phyloP scores from a whole-genome alignment of 2,888 invertebrate species.

The Nezara viridula region DNA sequence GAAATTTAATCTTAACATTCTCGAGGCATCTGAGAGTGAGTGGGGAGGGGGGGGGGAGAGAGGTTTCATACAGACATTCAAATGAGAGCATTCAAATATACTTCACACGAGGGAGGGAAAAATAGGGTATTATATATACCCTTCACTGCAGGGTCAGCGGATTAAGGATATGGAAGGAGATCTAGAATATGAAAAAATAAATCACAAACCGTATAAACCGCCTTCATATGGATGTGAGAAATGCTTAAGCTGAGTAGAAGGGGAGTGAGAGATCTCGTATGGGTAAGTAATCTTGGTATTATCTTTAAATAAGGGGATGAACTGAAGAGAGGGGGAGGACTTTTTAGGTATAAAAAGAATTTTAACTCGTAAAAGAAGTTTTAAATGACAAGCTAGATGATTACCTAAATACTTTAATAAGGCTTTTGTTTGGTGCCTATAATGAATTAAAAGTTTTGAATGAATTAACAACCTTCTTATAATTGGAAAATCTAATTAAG shows the following conservation, averaged over 20 bases:
- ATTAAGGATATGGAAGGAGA: constrained; percentile 21
- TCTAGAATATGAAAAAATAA: constrained; percentile 32
- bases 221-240: neutral
- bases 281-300: neutral
- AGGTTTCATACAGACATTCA: neutral
- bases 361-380: neutral
- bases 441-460: too few species aligned
- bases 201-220: constrained; percentile 27
- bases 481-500: too few species aligned
- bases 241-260: neutral
- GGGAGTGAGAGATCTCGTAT: neutral
- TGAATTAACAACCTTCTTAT: too few species aligned
- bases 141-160: constrained; percentile 27
- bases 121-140: constrained; percentile 4
- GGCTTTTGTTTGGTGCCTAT: too few species aligned
- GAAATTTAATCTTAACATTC: constrained; percentile 6
- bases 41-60: neutral
- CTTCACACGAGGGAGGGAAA: constrained; percentile 20
- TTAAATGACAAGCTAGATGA: neutral
- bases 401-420: neutral
- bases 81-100: constrained; percentile 35
- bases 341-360: neutral
- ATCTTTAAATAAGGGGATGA: neutral
- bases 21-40: neutral
- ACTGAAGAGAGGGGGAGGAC: neutral